Evolutionary conservation across 92 coral and sea anemone species (phyloP), one percentile per base, ranked within the genome.

Genomic region (Galaxea fascicularis): DNA sequence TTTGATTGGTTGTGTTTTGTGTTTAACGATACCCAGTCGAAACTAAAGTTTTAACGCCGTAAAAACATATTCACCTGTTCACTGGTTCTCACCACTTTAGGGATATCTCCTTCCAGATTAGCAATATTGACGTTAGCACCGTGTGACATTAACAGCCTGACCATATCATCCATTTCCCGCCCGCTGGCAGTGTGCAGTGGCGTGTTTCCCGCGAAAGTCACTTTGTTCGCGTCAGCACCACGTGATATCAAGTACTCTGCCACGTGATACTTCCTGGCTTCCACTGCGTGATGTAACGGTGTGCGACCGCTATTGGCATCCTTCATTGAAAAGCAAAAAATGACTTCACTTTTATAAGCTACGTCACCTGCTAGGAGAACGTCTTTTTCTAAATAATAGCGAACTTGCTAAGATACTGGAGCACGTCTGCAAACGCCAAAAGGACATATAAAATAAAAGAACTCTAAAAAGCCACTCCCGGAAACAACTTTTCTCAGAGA

Each of bases 261-360:
- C 80, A 95, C 91, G 87, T 82, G 82, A 47, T 90, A 74, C 47
- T 92, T 93, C 65, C 93, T 95, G 59, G 95, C 89, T 85, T 97
- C 99, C 49, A 97, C 99, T 65, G 99, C 99, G 71, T 97, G 99
- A 76, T 97, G 99, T 41, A 97, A 91, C 9, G 99, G 87, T 59
- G 95, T 95, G 72, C 99, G 92, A 53, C 99, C 99, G 79, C 99
- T 97, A 51, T 90, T 93, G 29, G 95, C 65, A 79, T 97, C 99
- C 99, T 97, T 51, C 3, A 59, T 24, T 57, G 62, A 31, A 31
- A 39, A 16, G 7, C 20, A 21, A 58, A 21, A 27, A 57, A 30
- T 35, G 57, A n/a, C n/a, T 57, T 3, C 4, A 14, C 25, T 10
- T 30, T 27, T 10, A n/a, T 47, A 52, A 8, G 8, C 24, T 18